Conservation (phyloP, 2,888 invertebrate species). For the Choreutis nemorana region DNA sequence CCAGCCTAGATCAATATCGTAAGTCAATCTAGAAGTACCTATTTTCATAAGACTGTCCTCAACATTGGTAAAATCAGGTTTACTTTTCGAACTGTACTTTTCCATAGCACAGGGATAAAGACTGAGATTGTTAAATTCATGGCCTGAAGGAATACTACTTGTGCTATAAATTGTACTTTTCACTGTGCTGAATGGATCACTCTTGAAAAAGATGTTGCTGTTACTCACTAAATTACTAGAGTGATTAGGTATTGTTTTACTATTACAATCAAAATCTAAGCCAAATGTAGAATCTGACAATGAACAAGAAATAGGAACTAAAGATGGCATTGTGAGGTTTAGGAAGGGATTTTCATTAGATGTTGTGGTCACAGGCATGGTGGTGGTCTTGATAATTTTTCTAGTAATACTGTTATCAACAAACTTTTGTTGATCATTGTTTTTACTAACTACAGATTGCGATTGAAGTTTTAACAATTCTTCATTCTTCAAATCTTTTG, state of each 20-base stretch:
- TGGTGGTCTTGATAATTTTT: conserved; percentile 20
- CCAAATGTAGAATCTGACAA: conserved; percentile 37
- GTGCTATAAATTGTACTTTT: conserved; percentile 55
- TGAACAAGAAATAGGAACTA: conserved; percentile 36
- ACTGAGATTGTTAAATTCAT: conserved; percentile 50
- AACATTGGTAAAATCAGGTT: conserved; percentile 43
- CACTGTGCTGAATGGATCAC: conserved; percentile 43
- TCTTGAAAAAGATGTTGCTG: conserved; percentile 50
- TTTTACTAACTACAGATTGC: conserved; percentile 21
- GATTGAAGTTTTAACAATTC: conserved; percentile 13
- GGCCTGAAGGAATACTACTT: conserved; percentile 48
- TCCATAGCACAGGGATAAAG: conserved; percentile 60
- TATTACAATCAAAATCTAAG: conserved; percentile 50
- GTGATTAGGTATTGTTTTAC: conserved; percentile 35
- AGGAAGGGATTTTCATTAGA: conserved; percentile 49
- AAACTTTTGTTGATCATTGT: conserved; percentile 28
- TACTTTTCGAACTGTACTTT: conserved; percentile 48
- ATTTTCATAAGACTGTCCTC: conserved; percentile 59
- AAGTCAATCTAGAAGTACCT: conserved; percentile 50
- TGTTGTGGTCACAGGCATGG: conserved; percentile 19
- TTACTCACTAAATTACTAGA: conserved; percentile 28
- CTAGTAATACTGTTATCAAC: conserved; percentile 16
- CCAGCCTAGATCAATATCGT: conserved; percentile 59
- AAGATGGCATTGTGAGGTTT: conserved; percentile 41
- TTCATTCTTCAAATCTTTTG: conserved; percentile 23